These are phyloP conservation scores for Sinotaia quadrata DNA, from an alignment of 2,888 invertebrate genomes.

Conservation along the genomic window DNA sequence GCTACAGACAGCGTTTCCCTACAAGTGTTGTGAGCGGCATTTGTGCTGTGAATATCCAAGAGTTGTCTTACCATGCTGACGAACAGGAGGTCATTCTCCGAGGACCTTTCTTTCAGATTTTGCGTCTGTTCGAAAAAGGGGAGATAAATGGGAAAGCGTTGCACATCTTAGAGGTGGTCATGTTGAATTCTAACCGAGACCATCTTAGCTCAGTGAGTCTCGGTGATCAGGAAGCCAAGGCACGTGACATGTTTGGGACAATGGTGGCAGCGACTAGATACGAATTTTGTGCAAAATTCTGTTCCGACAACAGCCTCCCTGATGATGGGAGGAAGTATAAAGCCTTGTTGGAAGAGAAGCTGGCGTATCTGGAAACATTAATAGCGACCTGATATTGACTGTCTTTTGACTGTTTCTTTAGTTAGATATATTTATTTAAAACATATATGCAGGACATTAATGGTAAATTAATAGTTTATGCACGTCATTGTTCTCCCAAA, in stretches of 20 bases:
- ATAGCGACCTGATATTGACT: too few species aligned
- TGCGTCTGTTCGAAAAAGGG: constrained; percentile 37
- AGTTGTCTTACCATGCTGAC: constrained; percentile 36
- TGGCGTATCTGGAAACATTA: too few species aligned
- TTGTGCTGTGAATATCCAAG: constrained; percentile 46
- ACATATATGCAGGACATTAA: too few species aligned
- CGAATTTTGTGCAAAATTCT: constrained; percentile 39
- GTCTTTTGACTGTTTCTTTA: too few species aligned
- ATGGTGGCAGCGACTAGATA: constrained; percentile 46
- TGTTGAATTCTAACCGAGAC: constrained; percentile 48
- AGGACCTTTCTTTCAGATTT: constrained; percentile 44
- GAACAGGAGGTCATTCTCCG: constrained; percentile 46
- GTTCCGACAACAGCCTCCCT: constrained; percentile 15
- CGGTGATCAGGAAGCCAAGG: constrained; percentile 39
- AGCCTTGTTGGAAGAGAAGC: too few species aligned
- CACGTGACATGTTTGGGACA: constrained; percentile 44
- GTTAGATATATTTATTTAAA: too few species aligned
- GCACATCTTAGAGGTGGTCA: constrained; percentile 41
- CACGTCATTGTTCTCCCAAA: too few species aligned
- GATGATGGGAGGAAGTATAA: constrained; percentile 35
- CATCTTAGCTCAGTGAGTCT: constrained; percentile 40
- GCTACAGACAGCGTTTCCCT: constrained; percentile 40
- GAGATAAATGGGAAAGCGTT: constrained; percentile 27
- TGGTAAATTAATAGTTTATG: too few species aligned
- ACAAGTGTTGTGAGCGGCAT: constrained; percentile 42